Base-by-base conservation (phyloP, 2,113 vertebrate species). In the Pachycephala philippinensis region DNA sequence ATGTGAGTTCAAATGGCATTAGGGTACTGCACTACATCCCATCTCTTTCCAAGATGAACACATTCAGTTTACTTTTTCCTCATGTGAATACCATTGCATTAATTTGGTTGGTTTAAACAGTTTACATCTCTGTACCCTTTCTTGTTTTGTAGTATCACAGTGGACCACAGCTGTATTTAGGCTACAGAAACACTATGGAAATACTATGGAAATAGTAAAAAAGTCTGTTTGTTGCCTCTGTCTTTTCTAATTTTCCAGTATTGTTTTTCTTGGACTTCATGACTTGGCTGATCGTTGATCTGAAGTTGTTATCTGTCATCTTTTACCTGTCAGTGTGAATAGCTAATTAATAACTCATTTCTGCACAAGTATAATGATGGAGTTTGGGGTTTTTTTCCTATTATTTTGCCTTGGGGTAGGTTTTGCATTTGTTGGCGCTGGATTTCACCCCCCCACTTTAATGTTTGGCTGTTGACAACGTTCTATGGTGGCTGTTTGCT, bases 1-100 rank as follows among this genome's bases (percentile, higher is more conserved):
- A 6, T 0, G 0, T 53, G 63, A 42, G 49, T 64, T 76, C 7
- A 6, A 56, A 3, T 0, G 5, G 19, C 28, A 27, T 40, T 24
- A 17, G 33, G 21, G 3, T 54, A 10, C 70, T 63, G 52, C 5
- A 14, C 50, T 70, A 5, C 17, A 35, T 79, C 37, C 44, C 11
- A 6, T 68, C 40, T 52, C 65, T 87, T 75, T 78, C 33, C 44
- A 56, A 56, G 53, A 39, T 39, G 45, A 81, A 28, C 20, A 7
- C 9, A 53, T 76, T 19, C 28, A 21, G 26, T 83, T 92, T 61
- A 31, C 47, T 63, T 52, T 60, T 63, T 27, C 16, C 24, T 87
- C 56, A 4, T 79, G 35, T 35, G 42, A 37, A 63, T 75, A 14
- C 33, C 6, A 13, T n/a, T 59, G 15, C 21, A 11, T 52, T 75